A percentile compares a stretch with the other conserved stretches of the same genome.
Evolutionary conservation across 2,113 vertebrate species (phyloP).

Genomic region (Pterocles gutturalis): DNA sequence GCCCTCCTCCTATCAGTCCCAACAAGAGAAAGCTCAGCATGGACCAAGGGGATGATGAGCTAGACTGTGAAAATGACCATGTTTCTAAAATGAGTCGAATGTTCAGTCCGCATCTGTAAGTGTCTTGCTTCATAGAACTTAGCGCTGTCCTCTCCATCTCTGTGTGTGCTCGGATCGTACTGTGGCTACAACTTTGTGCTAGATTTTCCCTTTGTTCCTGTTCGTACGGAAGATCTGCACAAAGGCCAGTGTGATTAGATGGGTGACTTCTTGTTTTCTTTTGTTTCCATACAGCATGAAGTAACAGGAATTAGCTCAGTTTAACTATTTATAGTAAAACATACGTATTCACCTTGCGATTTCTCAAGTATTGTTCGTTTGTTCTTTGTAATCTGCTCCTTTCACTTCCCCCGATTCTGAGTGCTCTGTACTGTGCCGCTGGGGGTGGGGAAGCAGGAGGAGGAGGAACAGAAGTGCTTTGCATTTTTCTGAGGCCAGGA

Average conservation of each 20-base stretch:
- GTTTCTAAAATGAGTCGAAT: slow-evolving; percentile 95
- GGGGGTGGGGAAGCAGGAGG: slow-evolving; percentile 11
- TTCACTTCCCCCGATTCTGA: neutral
- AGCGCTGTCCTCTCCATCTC: neutral
- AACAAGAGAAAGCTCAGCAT: slow-evolving; percentile 92
- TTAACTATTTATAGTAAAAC: slow-evolving; percentile 23
- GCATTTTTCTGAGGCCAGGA: slow-evolving; percentile 26
- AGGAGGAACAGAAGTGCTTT: neutral
- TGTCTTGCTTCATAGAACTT: neutral
- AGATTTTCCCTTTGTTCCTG: neutral
- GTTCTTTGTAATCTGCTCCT: neutral
- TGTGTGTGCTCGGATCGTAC: neutral
- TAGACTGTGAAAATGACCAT: slow-evolving; percentile 92
- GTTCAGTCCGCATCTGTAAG: slow-evolving; percentile 92
- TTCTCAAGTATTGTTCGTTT: neutral
- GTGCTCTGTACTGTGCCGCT: neutral
- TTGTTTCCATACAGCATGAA: neutral
- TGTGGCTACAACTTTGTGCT: neutral
- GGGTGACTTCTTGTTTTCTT: neutral
- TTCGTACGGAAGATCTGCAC: neutral
- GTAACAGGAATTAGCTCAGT: slow-evolving; percentile 35
- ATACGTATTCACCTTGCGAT: neutral
- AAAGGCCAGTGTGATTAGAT: neutral
- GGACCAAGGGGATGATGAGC: slow-evolving; percentile 89
- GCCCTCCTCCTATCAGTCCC: slow-evolving; percentile 96